Percentiles rank a stretch among this genome's conserved stretches.
These are phyloP conservation scores for Odontomachus brunneus DNA, from an alignment of 1,140 invertebrate species.

Conservation along the genomic window DNA sequence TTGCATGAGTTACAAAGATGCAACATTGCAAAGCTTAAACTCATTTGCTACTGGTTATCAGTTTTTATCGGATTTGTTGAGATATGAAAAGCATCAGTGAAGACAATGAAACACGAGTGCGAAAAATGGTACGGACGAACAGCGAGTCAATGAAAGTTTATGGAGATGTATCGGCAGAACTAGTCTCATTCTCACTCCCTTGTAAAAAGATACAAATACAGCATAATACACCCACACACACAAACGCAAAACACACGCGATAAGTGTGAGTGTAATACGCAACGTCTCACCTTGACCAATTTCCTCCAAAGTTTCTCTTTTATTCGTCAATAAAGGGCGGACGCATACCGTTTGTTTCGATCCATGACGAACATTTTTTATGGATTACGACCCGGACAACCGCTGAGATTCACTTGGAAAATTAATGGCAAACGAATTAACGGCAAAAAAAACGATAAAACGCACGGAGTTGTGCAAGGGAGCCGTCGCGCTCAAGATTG, in stretches of 20 bases:
- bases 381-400: slow-evolving; percentile 5
- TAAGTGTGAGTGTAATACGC: neutral
- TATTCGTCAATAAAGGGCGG: slow-evolving; percentile 19
- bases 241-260: neutral
- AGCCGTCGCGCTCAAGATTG: slow-evolving; percentile 11
- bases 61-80: slow-evolving; percentile 17
- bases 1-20: no score
- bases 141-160: neutral
- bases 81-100: neutral
- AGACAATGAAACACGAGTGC: neutral
- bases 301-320: slow-evolving; percentile 47
- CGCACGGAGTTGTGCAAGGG: slow-evolving; percentile 25
- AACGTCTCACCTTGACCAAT: slow-evolving; percentile 47
- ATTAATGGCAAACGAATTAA: no score
- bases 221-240: neutral
- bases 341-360: neutral
- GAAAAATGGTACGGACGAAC: neutral
- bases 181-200: neutral
- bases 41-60: neutral
- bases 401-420: slow-evolving; percentile 25
- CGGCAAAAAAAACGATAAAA: slow-evolving; percentile 14
- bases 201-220: slow-evolving; percentile 6
- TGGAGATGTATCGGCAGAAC: neutral
- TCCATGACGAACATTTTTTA: slow-evolving; percentile 34
- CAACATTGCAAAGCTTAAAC: neutral